Evolutionary conservation across 1,140 invertebrate genomes (phyloP).

Genomic region (Hycleus phaleratus): DNA sequence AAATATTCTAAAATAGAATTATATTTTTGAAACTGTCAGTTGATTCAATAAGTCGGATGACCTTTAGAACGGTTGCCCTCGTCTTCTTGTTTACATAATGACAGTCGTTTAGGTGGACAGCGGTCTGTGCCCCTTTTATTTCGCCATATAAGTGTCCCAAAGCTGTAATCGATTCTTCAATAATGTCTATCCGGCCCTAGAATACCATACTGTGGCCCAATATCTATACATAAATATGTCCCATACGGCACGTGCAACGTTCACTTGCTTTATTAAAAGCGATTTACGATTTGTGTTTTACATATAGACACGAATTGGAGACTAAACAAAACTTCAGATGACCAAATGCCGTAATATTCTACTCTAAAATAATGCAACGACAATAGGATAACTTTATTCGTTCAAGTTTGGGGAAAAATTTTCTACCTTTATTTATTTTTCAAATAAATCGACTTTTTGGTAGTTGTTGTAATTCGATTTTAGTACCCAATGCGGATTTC

Average conservation of each 20-base stretch:
- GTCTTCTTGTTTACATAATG: slow-evolving; percentile 39
- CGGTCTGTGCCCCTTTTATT: slow-evolving; percentile 30
- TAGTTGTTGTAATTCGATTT: neutral
- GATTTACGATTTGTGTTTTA: slow-evolving; percentile 12
- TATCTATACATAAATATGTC: slow-evolving; percentile 22
- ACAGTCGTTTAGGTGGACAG: slow-evolving; percentile 32
- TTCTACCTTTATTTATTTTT: no score
- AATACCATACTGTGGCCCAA: slow-evolving; percentile 11
- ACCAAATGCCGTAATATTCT: no score
- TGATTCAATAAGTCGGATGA: slow-evolving; percentile 33
- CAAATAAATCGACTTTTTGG: no score
- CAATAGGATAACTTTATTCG: no score
- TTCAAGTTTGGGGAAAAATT: no score
- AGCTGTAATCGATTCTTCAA: slow-evolving; percentile 28
- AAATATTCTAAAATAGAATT: no score
- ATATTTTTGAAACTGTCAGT: neutral
- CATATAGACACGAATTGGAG: no score
- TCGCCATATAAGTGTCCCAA: slow-evolving; percentile 24
- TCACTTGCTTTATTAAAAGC: slow-evolving; percentile 21
- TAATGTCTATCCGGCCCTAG: slow-evolving; percentile 24
- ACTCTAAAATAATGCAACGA: no score
- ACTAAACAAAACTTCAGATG: no score
- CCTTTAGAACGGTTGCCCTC: slow-evolving; percentile 13
- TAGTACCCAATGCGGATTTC: neutral
- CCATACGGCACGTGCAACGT: slow-evolving; percentile 20